Evolutionary conservation across 2,797 vertebrate genomes (phyloP).

Genomic region (Alfaro cultratus): DNA sequence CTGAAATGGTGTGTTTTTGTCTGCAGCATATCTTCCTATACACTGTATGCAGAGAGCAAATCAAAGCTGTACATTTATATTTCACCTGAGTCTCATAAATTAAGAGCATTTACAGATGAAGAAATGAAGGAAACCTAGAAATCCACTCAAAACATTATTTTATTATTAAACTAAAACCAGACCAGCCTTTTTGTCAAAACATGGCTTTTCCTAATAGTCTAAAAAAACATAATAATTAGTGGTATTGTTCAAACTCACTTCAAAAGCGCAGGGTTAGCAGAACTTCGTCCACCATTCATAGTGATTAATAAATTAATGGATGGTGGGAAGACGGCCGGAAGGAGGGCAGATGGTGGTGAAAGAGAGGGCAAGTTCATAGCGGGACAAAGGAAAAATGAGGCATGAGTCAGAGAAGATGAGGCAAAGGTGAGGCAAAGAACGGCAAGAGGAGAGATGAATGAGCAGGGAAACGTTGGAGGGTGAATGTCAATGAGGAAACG

Average conservation of each 20-base stretch:
- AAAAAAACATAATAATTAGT: not conserved
- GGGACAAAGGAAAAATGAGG: constrained; percentile 32
- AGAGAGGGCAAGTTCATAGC: constrained; percentile 27
- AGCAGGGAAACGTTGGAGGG: constrained; percentile 35
- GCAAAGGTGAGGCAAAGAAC: constrained; percentile 55
- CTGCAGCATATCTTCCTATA: not conserved
- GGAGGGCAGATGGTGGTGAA: constrained; percentile 18
- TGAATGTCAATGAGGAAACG: constrained; percentile 46
- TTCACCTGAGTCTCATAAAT: not conserved
- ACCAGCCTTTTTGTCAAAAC: not conserved
- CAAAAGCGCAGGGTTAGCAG: constrained; percentile 13
- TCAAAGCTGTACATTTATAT: not conserved
- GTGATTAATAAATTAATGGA: constrained; percentile 8
- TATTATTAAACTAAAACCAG: not conserved
- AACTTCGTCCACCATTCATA: not conserved
- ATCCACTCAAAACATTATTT: not conserved
- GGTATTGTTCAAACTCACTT: not conserved
- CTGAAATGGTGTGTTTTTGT: not conserved
- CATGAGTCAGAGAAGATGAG: constrained; percentile 20
- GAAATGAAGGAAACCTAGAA: not conserved
- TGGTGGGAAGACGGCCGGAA: constrained; percentile 1
- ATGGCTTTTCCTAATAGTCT: not conserved
- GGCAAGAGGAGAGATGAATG: constrained; percentile 27
- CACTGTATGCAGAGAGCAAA: not conserved
- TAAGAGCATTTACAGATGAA: not conserved